phyloP scores from a whole-genome alignment of 2,888 invertebrate genomes.

The Artemia sp. region DNA sequence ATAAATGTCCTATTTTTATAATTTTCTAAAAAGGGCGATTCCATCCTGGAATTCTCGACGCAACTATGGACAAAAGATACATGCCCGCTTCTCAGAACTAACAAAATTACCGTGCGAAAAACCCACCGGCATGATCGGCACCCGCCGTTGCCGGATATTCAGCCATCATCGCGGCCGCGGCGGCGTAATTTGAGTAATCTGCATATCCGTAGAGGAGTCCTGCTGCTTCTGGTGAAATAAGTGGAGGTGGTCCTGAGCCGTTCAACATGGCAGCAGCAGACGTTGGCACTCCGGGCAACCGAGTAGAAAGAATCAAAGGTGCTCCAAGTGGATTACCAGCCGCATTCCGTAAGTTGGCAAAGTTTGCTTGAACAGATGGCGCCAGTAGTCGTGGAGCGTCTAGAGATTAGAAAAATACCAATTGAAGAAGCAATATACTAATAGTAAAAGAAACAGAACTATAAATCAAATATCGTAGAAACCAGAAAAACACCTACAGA shows the following conservation, averaged over 20 bases:
- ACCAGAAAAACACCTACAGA: too few species aligned
- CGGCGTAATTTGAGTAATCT: constrained; percentile 45
- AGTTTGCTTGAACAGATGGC: constrained; percentile 6
- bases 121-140: constrained; percentile 14
- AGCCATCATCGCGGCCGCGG: constrained; percentile 32
- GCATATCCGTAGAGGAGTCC: constrained; percentile 48
- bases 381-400: constrained; percentile 10
- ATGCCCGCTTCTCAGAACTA: neutral
- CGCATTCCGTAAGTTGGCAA: neutral
- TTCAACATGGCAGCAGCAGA: constrained; percentile 47
- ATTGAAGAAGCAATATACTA: too few species aligned
- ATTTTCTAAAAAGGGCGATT: too few species aligned
- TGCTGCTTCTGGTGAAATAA: constrained; percentile 50
- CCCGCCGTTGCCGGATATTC: constrained; percentile 15
- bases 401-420: neutral
- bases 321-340: constrained; percentile 65
- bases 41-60: too few species aligned
- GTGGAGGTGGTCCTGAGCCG: constrained; percentile 44
- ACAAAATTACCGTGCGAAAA: constrained; percentile 11
- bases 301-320: constrained; percentile 67
- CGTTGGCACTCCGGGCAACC: constrained; percentile 65
- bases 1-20: too few species aligned
- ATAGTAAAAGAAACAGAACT: too few species aligned
- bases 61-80: neutral
- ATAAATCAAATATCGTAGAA: too few species aligned